phyloP scores from a whole-genome alignment of 37 sponge, comb jelly and placozoan species.

The Hexactinellida sp. region DNA sequence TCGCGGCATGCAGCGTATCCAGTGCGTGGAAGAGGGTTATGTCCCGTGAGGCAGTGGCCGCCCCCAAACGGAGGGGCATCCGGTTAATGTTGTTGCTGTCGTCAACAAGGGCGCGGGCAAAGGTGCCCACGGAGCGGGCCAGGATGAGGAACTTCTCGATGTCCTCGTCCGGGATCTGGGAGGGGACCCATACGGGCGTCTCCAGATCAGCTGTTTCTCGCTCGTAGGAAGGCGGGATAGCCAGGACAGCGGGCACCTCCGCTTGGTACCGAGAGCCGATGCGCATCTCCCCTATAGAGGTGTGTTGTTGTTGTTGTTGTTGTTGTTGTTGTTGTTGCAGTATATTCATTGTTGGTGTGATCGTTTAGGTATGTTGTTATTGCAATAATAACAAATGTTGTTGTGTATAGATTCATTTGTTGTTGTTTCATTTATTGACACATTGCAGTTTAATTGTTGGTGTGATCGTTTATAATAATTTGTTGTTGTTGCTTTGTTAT shows the following conservation, averaged over 20 bases:
- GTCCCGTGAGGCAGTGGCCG: slow-evolving; percentile 89
- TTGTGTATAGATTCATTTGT: too few species aligned
- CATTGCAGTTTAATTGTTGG: too few species aligned
- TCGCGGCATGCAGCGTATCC: slow-evolving; percentile 62
- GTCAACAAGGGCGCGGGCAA: slow-evolving; percentile 84
- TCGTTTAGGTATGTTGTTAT: too few species aligned
- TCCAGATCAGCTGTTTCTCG: slow-evolving; percentile 23
- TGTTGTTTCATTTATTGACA: too few species aligned
- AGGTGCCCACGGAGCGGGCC: slow-evolving; percentile 85
- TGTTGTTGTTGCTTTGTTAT: too few species aligned
- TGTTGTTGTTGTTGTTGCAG: too few species aligned
- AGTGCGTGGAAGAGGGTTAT: slow-evolving; percentile 90
- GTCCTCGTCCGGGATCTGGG: slow-evolving; percentile 51
- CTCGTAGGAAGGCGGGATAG: slow-evolving; percentile 6
- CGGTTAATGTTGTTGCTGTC: slow-evolving; percentile 67
- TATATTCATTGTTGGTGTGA: too few species aligned
- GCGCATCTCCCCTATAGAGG: slow-evolving; percentile 54
- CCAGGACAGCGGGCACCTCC: slow-evolving; percentile 33
- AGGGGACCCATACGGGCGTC: slow-evolving; percentile 63
- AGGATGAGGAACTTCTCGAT: slow-evolving; percentile 85
- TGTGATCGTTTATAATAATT: too few species aligned
- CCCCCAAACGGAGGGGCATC: slow-evolving; percentile 73
- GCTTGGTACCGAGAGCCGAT: slow-evolving; percentile 77
- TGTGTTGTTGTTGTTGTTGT: too few species aligned
- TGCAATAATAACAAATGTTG: too few species aligned